Evolutionary conservation across 2,888 invertebrate genomes (phyloP), one percentile per base, ranked within the genome.

Genomic region (Aphodius sticticus): DNA sequence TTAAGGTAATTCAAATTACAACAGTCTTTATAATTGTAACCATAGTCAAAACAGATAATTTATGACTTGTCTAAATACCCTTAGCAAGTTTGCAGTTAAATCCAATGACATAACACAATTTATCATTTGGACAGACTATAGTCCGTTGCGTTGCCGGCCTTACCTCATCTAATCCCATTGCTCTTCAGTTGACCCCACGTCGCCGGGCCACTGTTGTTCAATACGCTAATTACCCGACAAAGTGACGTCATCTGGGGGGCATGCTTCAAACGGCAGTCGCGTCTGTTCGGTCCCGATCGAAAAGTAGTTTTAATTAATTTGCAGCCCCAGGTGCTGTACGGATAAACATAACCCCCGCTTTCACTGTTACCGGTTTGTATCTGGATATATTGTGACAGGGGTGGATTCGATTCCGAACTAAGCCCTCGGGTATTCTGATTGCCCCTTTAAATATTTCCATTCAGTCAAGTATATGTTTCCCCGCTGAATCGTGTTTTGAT

Each of bases 181-280:
- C 15, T 71, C 71, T 74, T 74, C 35, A 74, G 74, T 74, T 74
- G 74, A 76, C 76, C 76, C 76, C 69, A 15, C 76, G 53, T 35
- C 76, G 6, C 14, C 35, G 16, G 35, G n/a, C 16, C 70, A 70
- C 70, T 15, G 70, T 26, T 26, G 26, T 35, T 79, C 77, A 77
- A 69, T 72, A 38, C 69, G 69, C 79, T 81, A 81, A 81, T 81
- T 81, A 79, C 79, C 69, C 69, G 76, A 79, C 79, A 78, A 81
- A 77, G 78, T 81, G 80, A 82, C 81, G 81, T 81, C 82, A 81
- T 79, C 78, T 77, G 81, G 79, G 81, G 79, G n/a, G 74, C 77
- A 81, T 82, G 77, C 78, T 77, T 82, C 81, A 82, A 81, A 81
- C 80, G 77, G 78, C 77, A 78, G 81, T 78, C 81, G 77, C 74